These are phyloP conservation scores for Vesta saturnalis DNA, from an alignment of 2,888 invertebrate genomes.

Conservation along the genomic window DNA sequence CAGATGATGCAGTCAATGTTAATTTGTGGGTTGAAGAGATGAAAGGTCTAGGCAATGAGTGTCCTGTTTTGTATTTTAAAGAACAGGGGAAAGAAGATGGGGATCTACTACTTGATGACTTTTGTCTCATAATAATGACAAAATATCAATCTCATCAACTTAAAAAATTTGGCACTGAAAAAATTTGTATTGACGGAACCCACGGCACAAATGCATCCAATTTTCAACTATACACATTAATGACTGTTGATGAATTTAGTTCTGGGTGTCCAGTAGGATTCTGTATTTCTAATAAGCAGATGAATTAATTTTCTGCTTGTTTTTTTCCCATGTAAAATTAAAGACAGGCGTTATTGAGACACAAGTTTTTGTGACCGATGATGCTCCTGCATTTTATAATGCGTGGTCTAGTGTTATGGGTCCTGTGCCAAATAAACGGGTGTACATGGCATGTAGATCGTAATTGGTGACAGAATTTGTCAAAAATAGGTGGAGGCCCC, in stretches of 20 bases:
- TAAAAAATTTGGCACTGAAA: constrained; percentile 21
- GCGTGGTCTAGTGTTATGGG: constrained; percentile 8
- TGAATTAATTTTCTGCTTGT: background rate
- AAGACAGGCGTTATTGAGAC: too few relatives aligned
- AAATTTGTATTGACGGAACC: constrained; percentile 33
- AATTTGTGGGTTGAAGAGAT: constrained; percentile 35
- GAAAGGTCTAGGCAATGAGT: constrained; percentile 22
- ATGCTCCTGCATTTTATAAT: constrained; percentile 18
- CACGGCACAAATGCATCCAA: constrained; percentile 18
- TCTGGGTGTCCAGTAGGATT: background rate
- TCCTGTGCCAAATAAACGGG: background rate
- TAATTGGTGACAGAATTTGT: constrained; percentile 13
- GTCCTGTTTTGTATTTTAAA: constrained; percentile 28
- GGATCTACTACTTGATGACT: constrained; percentile 9
- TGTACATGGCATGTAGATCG: constrained; percentile 18
- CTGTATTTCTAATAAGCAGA: background rate
- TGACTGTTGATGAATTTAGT: background rate
- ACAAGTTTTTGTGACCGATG: background rate
- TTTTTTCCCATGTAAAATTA: background rate
- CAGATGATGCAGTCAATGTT: constrained; percentile 31
- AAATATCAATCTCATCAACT: constrained; percentile 21
- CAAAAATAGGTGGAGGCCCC: constrained; percentile 5
- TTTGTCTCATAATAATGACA: constrained; percentile 28
- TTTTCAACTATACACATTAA: constrained; percentile 24
- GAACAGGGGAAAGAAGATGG: constrained; percentile 18